Evolutionary conservation across 2,797 vertebrate genomes (phyloP).

Genomic region (Arrhamphus sclerolepis): DNA sequence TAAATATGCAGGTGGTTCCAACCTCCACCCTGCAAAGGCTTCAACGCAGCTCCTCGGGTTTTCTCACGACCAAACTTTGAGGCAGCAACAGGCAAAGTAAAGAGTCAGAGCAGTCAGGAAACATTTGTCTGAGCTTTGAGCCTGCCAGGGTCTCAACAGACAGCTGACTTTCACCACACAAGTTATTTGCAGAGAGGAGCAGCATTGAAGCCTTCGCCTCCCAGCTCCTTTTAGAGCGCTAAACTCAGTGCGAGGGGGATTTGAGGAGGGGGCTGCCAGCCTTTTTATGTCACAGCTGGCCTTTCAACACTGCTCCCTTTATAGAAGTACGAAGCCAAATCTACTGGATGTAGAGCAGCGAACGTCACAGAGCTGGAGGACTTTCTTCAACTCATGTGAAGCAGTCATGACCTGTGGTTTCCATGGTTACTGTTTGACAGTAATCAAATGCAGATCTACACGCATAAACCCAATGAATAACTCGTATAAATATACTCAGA

Average conservation of each 20-base stretch:
- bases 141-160: constrained; percentile 32
- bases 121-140: constrained; percentile 19
- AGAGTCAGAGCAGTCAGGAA: constrained; percentile 20
- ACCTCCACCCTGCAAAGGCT: neutral
- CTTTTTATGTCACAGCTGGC: constrained; percentile 31
- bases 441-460: too few relatives aligned
- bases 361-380: constrained; percentile 7
- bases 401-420: too few relatives aligned
- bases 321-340: constrained; percentile 32
- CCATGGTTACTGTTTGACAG: too few relatives aligned
- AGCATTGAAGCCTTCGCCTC: constrained; percentile 22
- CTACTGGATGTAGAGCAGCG: constrained; percentile 25
- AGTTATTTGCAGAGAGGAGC: constrained; percentile 55
- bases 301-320: constrained; percentile 37
- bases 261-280: constrained; percentile 19
- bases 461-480: neutral
- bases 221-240: constrained; percentile 48
- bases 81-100: constrained; percentile 27
- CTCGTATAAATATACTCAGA: neutral
- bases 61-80: neutral
- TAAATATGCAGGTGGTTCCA: too few relatives aligned
- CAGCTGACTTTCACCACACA: constrained; percentile 28
- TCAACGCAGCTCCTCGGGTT: neutral
- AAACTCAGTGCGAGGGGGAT: constrained; percentile 20
- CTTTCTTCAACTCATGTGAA: neutral